Base-by-base conservation (phyloP, 1,140 invertebrate genomes). In the Cylas formicarius region DNA sequence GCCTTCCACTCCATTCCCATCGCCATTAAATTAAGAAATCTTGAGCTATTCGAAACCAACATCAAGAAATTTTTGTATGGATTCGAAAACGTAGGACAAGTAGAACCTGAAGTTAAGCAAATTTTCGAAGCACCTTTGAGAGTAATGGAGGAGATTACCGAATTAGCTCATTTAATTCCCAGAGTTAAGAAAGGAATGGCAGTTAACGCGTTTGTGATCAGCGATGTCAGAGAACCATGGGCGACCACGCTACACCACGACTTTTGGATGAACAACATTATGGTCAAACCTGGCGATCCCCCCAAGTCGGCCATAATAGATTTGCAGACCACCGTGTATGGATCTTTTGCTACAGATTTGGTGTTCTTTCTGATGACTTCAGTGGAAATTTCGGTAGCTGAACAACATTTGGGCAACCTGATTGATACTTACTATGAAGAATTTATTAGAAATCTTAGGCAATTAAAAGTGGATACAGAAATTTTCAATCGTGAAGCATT, bases 241-340 rank as follows among this genome's bases (percentile, higher is more conserved):
- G 67, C 67, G 0, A 69, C 68, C 0, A 65, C 72, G 10, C 55
- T 68, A 2, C 78, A 80, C 29, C 55, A 65, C 2, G 78, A 80
- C 56, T 66, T 77, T 22, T 79, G 76, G 77, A 61, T 68, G 6
- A 79, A 78, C 52, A 81, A 81, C 44, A 59, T 77, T 6, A 63
- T 81, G 55, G 35, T 68, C 1, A 65, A 66, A 48, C 65, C 67
- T 35, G 58, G 19, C 16, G 14, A 35, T 37, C 0, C 22, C 19
- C 22, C 23, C 1, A 48, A 43, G 35, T 37, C 18, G 16, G 38
- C 38, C 7, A 37, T 48, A 17, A 20, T 42, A 11, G 46, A 48
- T 13, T 10, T 48, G 18, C 39, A 48, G 19, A 16, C 26, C 1
- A 23, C 33, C 11, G 19, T 16, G 5, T n/a, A 37, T 4, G 57